phyloP scores from a whole-genome alignment of 2,888 invertebrate species.

The Coenonympha glycerion region DNA sequence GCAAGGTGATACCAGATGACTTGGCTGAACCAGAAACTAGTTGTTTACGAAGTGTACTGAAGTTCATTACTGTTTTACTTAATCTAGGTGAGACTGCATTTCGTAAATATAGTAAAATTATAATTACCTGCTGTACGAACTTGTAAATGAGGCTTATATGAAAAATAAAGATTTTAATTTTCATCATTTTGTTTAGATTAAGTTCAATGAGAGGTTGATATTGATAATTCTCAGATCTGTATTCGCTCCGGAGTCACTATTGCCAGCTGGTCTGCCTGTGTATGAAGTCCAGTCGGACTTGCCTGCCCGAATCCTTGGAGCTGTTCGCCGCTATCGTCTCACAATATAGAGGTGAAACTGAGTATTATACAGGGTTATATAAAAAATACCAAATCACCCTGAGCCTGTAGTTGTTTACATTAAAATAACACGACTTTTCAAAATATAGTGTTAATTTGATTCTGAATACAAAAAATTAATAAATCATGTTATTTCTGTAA shows the following conservation, averaged over 20 bases:
- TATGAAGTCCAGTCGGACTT: slow-evolving; percentile 53
- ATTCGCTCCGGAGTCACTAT: slow-evolving; percentile 54
- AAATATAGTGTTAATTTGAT: too few species aligned
- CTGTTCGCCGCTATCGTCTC: slow-evolving; percentile 61
- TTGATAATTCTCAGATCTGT: slow-evolving; percentile 53
- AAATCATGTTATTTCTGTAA: too few species aligned
- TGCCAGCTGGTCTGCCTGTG: slow-evolving; percentile 50
- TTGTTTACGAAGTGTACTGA: slow-evolving; percentile 54
- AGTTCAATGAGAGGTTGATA: too few species aligned
- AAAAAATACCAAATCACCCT: too few species aligned
- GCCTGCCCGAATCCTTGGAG: slow-evolving; percentile 57
- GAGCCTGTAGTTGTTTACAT: too few species aligned
- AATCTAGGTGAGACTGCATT: slow-evolving; percentile 52
- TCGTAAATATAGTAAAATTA: neutral
- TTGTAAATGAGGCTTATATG: too few species aligned
- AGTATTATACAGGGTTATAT: too few species aligned
- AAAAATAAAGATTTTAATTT: too few species aligned
- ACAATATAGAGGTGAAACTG: slow-evolving; percentile 60
- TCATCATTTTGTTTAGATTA: too few species aligned
- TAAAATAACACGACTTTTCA: too few species aligned
- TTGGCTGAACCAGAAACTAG: slow-evolving; percentile 49
- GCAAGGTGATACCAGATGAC: slow-evolving; percentile 43
- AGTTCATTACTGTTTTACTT: slow-evolving; percentile 57
- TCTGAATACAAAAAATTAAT: too few species aligned
- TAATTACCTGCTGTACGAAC: too few species aligned